Evolutionary conservation across 1,140 invertebrate genomes (phyloP), one percentile per base, ranked within the genome.

Genomic region (Cydia fagiglandana): DNA sequence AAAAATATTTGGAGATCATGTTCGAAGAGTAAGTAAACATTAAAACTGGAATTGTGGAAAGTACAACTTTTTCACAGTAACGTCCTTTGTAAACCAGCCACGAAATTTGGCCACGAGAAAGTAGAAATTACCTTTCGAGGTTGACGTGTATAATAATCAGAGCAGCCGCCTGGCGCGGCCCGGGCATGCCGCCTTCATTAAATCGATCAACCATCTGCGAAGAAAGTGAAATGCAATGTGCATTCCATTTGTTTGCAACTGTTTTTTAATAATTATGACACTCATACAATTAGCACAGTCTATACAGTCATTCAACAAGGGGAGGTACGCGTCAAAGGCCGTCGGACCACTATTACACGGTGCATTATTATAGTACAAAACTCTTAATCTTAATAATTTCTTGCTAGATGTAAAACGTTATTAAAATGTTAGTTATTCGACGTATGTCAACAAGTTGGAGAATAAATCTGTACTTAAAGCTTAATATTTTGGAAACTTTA

Each of bases 121-220:
- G 77, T 75, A 74, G 77, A 78, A 78, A 78, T 75, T 75, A 66
- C 74, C 66, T 61, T 61, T n/a, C 56, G 56, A 24, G 56, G 20
- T 20, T 61, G 66, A 70, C 30, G 66, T 70, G 66, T 70, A 41
- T 73, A 79, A 78, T 34, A 81, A 82, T 77, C 80, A 78, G 80
- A 80, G 76, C 80, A 70, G 34, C 64, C 15, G 30, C 34, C 64
- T 66, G 64, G 7, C 64, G 15, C 66, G 15, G 38, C 66, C 66
- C 30, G 30, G 34, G 34, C 66, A 17, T 75, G 66, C 74, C 66
- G 64, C 75, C 24, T 4, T 76, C 38, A 76, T 80, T 80, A 77
- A 77, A 75, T 73, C 75, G 73, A 78, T 73, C 78, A 80, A 78
- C 77, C 77, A 81, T 76, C 77, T 70, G 66, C 34, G 45, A 70